Base-by-base conservation (phyloP, 92 coral and sea anemone genomes). In the Isaurus tuberculatus region DNA sequence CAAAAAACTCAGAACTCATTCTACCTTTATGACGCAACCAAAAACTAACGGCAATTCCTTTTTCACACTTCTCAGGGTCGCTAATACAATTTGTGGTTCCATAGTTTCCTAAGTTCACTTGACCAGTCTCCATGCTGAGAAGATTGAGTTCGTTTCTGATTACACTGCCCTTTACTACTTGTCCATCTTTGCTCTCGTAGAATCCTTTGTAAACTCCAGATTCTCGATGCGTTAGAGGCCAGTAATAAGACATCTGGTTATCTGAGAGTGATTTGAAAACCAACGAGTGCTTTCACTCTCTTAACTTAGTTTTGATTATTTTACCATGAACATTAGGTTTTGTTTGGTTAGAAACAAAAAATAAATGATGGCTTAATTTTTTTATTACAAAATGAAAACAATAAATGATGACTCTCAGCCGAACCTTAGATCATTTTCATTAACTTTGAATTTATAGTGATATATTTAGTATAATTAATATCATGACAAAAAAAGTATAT, bases 11-110 rank as follows among this genome's bases (percentile, higher is more conserved):
- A 22, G 8, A 25, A 65, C 40, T 20, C 19, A 20, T 60, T 25
- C 57, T 26, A 75, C 81, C 81, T 30, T 75, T 75, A 34, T 75
- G 81, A n/a, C 81, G 81, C 81, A 75, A 30, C 81, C 81, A 75
- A 36, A 75, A 75, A 32, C 68, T 75, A 5, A 75, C 68, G 11
- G 81, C 57, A 31, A 75, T 33, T 32, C 68, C 49, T 13, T 55
- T 19, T 3, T 1, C 9, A 28, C 81, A 75, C 19, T 10, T n/a
- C 7, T 29, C 22, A 40, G 81, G 81, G 9, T 57, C 14, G 4
- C 30, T 55, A 19, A 75, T 4, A 22, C 81, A 75, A 23, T 32
- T 26, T 15, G 1, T 19, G 16, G 40, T 2, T 7, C 14, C 28
- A 34, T 30, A 75, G 3, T 30, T 0, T 33, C 69, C 81, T 63